Evolutionary conservation across 2,113 vertebrate genomes (phyloP).

Genomic region (Tragelaphus imberbis): DNA sequence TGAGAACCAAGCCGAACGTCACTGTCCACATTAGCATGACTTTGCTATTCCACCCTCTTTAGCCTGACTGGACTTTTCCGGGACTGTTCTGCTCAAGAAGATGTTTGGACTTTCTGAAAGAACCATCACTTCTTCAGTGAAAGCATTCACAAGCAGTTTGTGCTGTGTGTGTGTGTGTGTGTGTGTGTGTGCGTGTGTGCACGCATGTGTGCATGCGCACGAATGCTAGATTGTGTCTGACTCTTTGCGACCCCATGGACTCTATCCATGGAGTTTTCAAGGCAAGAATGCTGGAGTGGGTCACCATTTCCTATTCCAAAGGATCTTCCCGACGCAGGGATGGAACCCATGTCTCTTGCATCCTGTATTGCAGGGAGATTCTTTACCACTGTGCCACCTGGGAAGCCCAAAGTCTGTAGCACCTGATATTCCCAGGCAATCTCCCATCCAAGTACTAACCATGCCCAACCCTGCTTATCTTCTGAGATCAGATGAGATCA

Average conservation of each 20-base stretch:
- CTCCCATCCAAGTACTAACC: neutral
- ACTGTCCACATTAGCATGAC: fast-evolving
- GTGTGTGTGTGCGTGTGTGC: fast-evolving
- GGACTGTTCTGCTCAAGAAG: neutral
- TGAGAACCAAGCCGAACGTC: too few species aligned
- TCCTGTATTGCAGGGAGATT: neutral
- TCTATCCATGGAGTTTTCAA: neutral
- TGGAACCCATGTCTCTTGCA: neutral
- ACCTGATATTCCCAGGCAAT: neutral
- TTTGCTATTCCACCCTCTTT: neutral
- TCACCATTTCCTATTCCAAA: neutral
- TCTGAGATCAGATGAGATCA: neutral
- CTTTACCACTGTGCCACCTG: neutral
- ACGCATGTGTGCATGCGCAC: fast-evolving
- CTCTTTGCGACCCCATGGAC: neutral
- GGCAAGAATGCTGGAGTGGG: neutral
- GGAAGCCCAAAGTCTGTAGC: neutral
- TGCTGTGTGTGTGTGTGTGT: neutral
- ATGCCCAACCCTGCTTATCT: neutral
- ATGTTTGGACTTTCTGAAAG: neutral
- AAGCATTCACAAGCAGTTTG: neutral
- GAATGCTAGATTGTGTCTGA: fast-evolving
- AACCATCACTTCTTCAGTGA: neutral
- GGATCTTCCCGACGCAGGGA: fast-evolving
- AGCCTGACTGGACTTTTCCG: neutral